These are phyloP conservation scores for Synergus umbraculus DNA, from an alignment of 2,888 invertebrate species.

Conservation along the genomic window DNA sequence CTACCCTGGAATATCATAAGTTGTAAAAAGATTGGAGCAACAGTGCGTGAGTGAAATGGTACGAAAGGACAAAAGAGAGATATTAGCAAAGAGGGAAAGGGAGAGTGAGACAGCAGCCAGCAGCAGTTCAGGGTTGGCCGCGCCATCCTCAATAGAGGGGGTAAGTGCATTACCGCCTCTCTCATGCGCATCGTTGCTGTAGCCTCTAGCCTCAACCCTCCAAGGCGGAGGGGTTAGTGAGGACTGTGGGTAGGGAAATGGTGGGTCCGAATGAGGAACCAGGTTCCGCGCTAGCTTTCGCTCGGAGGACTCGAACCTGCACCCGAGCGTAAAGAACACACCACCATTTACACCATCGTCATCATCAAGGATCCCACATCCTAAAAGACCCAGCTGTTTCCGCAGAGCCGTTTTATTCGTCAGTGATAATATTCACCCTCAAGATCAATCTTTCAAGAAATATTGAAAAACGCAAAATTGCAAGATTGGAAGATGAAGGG, in stretches of 20 bases:
- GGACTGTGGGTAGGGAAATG: conserved; percentile 24
- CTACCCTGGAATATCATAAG: not conserved
- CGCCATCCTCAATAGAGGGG: conserved; percentile 5
- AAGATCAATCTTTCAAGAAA: not conserved
- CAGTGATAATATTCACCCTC: not conserved
- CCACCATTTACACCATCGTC: not conserved
- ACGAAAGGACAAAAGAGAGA: not conserved
- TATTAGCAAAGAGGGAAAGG: not conserved
- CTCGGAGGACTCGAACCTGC: conserved; percentile 24
- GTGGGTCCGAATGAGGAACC: conserved; percentile 4
- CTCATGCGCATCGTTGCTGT: conserved; percentile 34
- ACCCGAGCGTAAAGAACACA: conserved; percentile 18
- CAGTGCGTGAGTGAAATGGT: not conserved
- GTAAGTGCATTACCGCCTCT: conserved; percentile 19
- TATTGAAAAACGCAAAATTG: too few relatives aligned
- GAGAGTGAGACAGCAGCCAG: not conserved
- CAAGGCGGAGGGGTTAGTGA: conserved; percentile 7
- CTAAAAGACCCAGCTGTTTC: conserved; percentile 20
- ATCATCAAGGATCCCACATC: not conserved
- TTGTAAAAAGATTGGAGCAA: not conserved
- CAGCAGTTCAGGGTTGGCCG: conserved; percentile 1
- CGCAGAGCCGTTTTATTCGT: not conserved
- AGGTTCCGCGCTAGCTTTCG: conserved; percentile 31
- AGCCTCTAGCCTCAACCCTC: conserved; percentile 11
- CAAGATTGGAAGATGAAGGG: not conserved